Conservation (phyloP, 64 coral and sea anemone genomes). For the Cladopsammia gracilis region DNA sequence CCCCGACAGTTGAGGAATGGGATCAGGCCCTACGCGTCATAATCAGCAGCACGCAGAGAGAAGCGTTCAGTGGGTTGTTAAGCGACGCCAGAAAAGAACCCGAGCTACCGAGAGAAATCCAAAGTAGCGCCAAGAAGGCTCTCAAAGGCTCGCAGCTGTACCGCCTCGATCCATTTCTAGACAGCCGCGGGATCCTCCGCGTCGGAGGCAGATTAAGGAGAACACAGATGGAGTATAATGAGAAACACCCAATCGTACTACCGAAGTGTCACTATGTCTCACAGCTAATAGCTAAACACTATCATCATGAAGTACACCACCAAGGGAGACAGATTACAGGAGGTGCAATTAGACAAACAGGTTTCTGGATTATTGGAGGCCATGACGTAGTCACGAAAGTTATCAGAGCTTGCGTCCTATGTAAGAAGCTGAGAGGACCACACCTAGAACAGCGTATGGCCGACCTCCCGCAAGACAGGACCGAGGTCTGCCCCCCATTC, state of each 20-base stretch:
- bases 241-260: slow-evolving; percentile 40
- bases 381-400: slow-evolving; percentile 14
- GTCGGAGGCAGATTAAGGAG: slow-evolving; percentile 56
- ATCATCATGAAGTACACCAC: slow-evolving; percentile 45
- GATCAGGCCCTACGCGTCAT: neutral
- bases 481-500: slow-evolving; percentile 12
- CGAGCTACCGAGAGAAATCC: neutral
- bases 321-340: slow-evolving; percentile 40
- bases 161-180: slow-evolving; percentile 46
- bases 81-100: neutral
- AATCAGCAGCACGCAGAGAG: slow-evolving; percentile 8
- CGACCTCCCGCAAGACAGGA: slow-evolving; percentile 39
- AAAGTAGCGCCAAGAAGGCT: neutral
- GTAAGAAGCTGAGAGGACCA: slow-evolving; percentile 41
- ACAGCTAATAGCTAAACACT: slow-evolving; percentile 13
- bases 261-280: slow-evolving; percentile 48
- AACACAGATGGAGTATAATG: slow-evolving; percentile 18
- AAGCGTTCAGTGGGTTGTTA: neutral
- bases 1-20: slow-evolving; percentile 3
- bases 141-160: slow-evolving; percentile 6
- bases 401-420: slow-evolving; percentile 10
- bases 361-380: slow-evolving; percentile 38
- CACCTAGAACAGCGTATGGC: slow-evolving; percentile 45
- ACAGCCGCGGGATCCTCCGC: slow-evolving; percentile 17
- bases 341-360: slow-evolving; percentile 42